Base-by-base conservation (phyloP, 1,140 invertebrate species). In the Muscidifurax raptorellus region DNA sequence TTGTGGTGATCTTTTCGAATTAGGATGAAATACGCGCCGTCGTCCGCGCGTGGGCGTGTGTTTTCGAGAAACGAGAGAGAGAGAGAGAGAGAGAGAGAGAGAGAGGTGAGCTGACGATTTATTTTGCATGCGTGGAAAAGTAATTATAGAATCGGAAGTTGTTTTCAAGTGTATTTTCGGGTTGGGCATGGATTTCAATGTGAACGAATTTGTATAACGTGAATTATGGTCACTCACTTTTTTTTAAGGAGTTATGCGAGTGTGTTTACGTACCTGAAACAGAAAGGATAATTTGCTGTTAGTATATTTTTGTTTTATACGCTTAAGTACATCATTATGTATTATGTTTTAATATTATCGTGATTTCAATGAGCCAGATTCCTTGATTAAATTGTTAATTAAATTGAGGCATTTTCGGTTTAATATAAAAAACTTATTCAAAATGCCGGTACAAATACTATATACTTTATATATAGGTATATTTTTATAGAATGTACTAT, bases 1-100 rank as follows among this genome's bases (percentile, higher is more conserved):
- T 0, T 25, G 0, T 25, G 64, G 27, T 22, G 25, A 77, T 78
- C 59, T 87, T 78, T 82, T 83, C 72, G 83, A 87, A 85, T 87
- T 85, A 86, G 82, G 82, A 69, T 81, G 75, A 22, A n/a, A 64
- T 30, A 72, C 59, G 69, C 76, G 25, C 28, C 71, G 28, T 52
- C 28, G 2, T 44, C 13, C 25, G n/a, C 40, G 27, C 27, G 44
- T 72, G 44, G 40, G 44, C 44, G 28, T 28, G 69, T 3, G 44
- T 64, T 71, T 82, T 30, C 30, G 78, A 12, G 36, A 47, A 1
- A 47, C n/a, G 10, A 5, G 44, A 47, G 44, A 47, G 44, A 18
- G 18, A 52, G 47, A 22, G 36, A 47, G 3, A 47, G 10, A 5
- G 44, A 47, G 44, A 47, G 44, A 18, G 18, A 52, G 47, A 22